Evolutionary conservation across 2,113 vertebrate species (phyloP).

Genomic region (Platysternon megacephalum): DNA sequence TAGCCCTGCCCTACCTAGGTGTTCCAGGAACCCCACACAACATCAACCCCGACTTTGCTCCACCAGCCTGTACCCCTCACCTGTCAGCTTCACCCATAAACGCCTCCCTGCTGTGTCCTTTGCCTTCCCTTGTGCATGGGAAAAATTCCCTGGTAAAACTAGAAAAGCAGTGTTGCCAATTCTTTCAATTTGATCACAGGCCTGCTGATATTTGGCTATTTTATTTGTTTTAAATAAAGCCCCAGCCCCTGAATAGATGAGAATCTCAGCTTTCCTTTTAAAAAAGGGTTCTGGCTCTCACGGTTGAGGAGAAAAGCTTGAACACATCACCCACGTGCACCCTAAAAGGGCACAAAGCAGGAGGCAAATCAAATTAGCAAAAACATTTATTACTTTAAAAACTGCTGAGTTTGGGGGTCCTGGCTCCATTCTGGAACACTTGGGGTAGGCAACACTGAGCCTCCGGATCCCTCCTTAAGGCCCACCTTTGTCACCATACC

Average conservation of each 20-base stretch:
- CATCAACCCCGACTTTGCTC: not conserved
- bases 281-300: not conserved
- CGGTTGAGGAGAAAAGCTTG: not conserved
- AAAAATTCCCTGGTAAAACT: not conserved
- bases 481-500: not conserved
- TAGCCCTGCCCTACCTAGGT: not conserved
- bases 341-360: not conserved
- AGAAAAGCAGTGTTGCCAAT: not conserved
- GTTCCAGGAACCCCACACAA: not conserved
- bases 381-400: not conserved
- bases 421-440: not conserved
- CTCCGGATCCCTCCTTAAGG: not conserved
- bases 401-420: not conserved
- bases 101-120: not conserved
- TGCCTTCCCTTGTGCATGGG: not conserved
- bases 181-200: not conserved
- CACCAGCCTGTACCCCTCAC: not conserved
- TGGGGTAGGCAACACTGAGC: not conserved
- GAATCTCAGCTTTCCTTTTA: not conserved
- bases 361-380: not conserved
- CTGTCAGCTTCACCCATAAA: not conserved
- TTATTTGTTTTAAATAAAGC: not conserved
- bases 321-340: not conserved
- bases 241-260: not conserved
- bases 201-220: not conserved